Evolutionary conservation across 2,113 vertebrate species (phyloP), one percentile per base, ranked within the genome.

Genomic region (Tursiops truncatus): DNA sequence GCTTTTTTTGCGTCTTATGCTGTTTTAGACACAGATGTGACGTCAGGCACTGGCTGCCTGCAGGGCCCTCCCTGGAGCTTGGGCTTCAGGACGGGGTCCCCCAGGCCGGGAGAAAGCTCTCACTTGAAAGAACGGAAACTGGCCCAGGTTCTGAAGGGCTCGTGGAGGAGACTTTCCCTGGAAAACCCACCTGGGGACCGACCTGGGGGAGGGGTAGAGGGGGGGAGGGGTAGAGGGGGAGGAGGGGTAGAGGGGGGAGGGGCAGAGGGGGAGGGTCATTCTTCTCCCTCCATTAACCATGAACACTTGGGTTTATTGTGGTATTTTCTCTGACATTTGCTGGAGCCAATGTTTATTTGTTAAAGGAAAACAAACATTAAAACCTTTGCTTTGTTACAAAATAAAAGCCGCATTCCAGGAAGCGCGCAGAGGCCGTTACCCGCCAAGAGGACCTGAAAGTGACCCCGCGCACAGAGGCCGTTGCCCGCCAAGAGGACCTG

Each of bases 311-410:
- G 77, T 71, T 95, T 77, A 74, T 95, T 90, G n/a, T 70, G 53
- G 26, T 26, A n/a, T 56, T 76, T 79, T 41, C 65, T n/a, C 77
- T 68, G 87, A 71, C 91, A 60, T 92, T 50, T 33, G 50, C 26
- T 63, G 71, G 50, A 81, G 71, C 90, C 2, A 25, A 14, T 68
- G 38, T 92, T 96, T 96, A 83, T 91, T 96, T 96, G 83, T 81
- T 26, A 44, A 95, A 93, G 87, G 93, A 92, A 96, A 96, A 67
- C n/a, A 85, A 68, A 67, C 67, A 67, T 70, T 15, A 26, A 89
- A 89, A 92, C 28, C 50, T 87, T 82, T 77, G 90, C 77, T 96
- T 81, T 95, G 96, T 85, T 56, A 85, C 70, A 50, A 96, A 88
- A 63, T 36, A 81, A 81, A 68, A 97, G 79, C 67, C 31, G 3